Percentiles rank a stretch among this genome's conserved stretches.
Evolutionary conservation across 2,797 vertebrate species (phyloP).

Genomic region (Capromys pilorides): DNA sequence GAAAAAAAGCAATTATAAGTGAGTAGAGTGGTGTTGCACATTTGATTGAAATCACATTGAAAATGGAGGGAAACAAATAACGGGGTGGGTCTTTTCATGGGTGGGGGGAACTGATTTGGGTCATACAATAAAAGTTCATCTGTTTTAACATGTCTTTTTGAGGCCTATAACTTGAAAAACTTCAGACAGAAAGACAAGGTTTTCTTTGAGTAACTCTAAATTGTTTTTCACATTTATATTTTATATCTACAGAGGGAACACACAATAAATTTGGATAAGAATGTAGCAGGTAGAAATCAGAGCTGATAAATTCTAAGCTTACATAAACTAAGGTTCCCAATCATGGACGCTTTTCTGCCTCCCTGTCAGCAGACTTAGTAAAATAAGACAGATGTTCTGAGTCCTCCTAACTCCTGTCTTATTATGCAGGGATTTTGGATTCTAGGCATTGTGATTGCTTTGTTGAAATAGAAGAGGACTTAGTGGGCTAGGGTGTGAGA

Average conservation of each 20-base stretch:
- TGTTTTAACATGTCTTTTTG: conserved; percentile 38
- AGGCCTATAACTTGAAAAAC: conserved; percentile 56
- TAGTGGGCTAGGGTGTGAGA: conserved; percentile 48
- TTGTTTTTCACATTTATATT: conserved; percentile 73
- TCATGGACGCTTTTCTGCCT: conserved; percentile 61
- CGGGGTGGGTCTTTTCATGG: background rate
- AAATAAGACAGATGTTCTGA: conserved; percentile 74
- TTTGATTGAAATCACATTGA: conserved; percentile 44
- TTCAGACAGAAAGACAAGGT: conserved; percentile 42
- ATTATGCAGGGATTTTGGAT: conserved; percentile 73
- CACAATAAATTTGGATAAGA: conserved; percentile 76
- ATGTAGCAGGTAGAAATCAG: conserved; percentile 72
- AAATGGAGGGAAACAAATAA: background rate
- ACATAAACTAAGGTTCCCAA: conserved; percentile 68
- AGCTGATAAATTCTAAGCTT: conserved; percentile 75
- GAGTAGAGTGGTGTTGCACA: conserved; percentile 6
- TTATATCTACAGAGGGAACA: conserved; percentile 68
- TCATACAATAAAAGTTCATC: conserved; percentile 43
- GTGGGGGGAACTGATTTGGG: conserved; percentile 25
- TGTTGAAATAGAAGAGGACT: conserved; percentile 71
- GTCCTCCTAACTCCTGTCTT: conserved; percentile 59
- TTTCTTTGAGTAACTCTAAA: conserved; percentile 71
- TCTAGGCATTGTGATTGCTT: conserved; percentile 61
- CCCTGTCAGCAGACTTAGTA: conserved; percentile 66
- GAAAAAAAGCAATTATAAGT: conserved; percentile 31